A percentile compares a stretch with the other conserved stretches of the same genome.
These are phyloP conservation scores for Axinella damicornis DNA, from an alignment of 37 sponge, comb jelly and placozoan genomes.

Conservation along the genomic window DNA sequence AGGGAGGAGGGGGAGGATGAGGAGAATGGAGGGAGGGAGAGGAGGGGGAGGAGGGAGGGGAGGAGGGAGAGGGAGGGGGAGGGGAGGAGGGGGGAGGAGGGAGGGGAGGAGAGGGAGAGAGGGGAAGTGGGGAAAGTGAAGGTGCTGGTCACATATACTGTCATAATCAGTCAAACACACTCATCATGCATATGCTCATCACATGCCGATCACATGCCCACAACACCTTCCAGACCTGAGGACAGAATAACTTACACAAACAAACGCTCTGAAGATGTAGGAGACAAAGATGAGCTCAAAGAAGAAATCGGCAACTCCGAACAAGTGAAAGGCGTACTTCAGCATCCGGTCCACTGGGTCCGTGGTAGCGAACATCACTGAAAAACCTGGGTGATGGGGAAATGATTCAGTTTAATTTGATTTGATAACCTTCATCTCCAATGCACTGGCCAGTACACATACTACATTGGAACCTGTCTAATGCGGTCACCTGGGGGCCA, in stretches of 20 bases:
- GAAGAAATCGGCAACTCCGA: conserved; percentile 16
- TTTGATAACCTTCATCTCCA: too few species aligned
- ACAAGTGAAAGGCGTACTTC: conserved; percentile 26
- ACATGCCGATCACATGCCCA: conserved; percentile 10
- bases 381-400: conserved; percentile 15
- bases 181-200: too few species aligned
- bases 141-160: too few species aligned
- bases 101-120: neutral
- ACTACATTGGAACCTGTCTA: too few species aligned
- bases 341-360: neutral
- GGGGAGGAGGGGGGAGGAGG: neutral
- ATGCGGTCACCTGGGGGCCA: too few species aligned
- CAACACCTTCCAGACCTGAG: neutral
- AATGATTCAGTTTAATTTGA: too few species aligned
- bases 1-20: too few species aligned
- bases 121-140: neutral
- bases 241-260: conserved; percentile 40
- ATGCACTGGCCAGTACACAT: too few species aligned
- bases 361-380: neutral
- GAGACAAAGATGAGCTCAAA: conserved; percentile 13
- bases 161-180: too few species aligned
- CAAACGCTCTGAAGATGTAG: neutral
- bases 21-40: too few species aligned
- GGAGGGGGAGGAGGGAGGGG: neutral
- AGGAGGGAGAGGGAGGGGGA: neutral